Evolutionary conservation across 2,113 vertebrate species (phyloP).

Genomic region (Aplodontia rufa): DNA sequence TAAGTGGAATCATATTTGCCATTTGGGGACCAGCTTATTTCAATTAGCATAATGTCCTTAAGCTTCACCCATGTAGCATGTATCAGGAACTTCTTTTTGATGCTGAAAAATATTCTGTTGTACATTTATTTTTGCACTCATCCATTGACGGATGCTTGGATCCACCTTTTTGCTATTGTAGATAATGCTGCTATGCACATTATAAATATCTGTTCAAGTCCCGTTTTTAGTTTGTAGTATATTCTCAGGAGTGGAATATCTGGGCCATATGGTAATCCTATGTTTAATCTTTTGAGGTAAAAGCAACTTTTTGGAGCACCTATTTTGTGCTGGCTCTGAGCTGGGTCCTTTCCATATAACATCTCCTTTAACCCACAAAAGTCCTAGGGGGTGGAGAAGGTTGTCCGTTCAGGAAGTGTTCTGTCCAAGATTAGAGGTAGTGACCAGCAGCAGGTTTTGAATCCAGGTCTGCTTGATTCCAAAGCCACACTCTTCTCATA

Average conservation of each 20-base stretch:
- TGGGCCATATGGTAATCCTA: not conserved
- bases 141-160: not conserved
- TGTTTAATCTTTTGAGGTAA: constrained; percentile 9
- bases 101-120: not conserved
- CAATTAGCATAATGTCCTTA: not conserved
- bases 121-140: not conserved
- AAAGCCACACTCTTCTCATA: not conserved
- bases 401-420: not conserved
- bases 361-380: not conserved
- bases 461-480: not conserved
- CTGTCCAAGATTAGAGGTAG: not conserved
- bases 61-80: not conserved
- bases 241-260: not conserved
- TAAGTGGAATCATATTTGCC: not conserved
- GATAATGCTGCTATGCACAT: not conserved
- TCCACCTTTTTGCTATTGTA: not conserved
- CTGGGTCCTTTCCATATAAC: not conserved
- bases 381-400: not conserved
- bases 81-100: not conserved
- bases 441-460: not conserved
- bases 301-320: not conserved
- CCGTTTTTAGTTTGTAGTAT: not conserved
- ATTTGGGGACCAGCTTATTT: not conserved
- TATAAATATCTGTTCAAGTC: not conserved
- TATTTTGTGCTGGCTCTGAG: not conserved